phyloP scores from a whole-genome alignment of 2,113 vertebrate species.

The Xiphias gladius region DNA sequence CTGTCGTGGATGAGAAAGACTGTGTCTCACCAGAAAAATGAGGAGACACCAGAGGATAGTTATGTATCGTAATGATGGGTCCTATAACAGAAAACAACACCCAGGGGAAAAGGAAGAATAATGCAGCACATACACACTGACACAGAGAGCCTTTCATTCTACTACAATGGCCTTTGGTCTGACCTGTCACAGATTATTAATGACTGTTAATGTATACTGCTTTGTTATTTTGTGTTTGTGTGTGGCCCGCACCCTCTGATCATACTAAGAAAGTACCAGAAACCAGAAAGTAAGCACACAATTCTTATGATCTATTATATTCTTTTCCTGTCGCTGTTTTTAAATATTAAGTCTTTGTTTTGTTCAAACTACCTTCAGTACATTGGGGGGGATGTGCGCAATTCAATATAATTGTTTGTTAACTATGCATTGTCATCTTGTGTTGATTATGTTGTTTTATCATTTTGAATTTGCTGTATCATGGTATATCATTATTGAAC shows the following conservation, averaged over 20 bases:
- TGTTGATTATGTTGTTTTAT: neutral
- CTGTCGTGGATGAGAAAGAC: constrained; percentile 60
- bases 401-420: neutral
- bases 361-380: neutral
- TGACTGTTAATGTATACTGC: constrained; percentile 74
- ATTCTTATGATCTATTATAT: neutral
- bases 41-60: constrained; percentile 62
- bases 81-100: constrained; percentile 55
- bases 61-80: constrained; percentile 54
- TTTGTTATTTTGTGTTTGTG: constrained; percentile 59
- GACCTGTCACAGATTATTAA: constrained; percentile 79
- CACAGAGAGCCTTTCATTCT: constrained; percentile 59
- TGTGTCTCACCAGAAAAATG: constrained; percentile 60
- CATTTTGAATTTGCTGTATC: neutral
- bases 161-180: constrained; percentile 69
- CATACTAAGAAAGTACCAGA: neutral
- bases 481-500: neutral
- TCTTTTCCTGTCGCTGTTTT: neutral
- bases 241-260: constrained; percentile 60
- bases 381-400: neutral
- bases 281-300: constrained; percentile 4
- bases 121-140: constrained; percentile 59
- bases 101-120: constrained; percentile 56
- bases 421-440: neutral
- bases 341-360: neutral